Conservation (phyloP, 1,140 invertebrate genomes). For the Trichonephila clavata region DNA sequence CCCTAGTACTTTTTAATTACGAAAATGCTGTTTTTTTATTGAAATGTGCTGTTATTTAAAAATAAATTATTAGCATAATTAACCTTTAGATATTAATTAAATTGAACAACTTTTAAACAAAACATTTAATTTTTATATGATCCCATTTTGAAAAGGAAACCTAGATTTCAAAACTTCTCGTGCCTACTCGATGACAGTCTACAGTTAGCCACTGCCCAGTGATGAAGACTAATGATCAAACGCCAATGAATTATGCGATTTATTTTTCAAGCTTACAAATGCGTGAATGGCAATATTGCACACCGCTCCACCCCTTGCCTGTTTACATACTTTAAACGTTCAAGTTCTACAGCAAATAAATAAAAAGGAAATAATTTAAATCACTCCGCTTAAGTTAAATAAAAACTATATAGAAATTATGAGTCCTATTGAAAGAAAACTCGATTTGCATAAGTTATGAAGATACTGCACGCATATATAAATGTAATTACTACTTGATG, state of each 20-base stretch:
- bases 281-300: neutral
- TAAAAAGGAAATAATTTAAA: neutral
- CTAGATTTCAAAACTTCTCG: conserved; percentile 38
- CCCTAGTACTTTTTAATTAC: neutral
- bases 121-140: conserved; percentile 6
- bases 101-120: neutral
- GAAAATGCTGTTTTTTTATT: neutral
- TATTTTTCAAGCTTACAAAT: neutral
- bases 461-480: neutral
- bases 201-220: conserved; percentile 29
- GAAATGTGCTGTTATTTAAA: no score
- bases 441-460: neutral
- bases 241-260: conserved; percentile 6
- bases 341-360: neutral
- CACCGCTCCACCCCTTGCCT: neutral
- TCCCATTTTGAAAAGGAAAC: neutral
- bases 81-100: no score
- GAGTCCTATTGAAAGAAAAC: neutral
- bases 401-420: neutral
- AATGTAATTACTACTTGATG: neutral
- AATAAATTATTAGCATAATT: no score
- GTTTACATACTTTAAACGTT: neutral
- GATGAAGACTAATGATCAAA: conserved; percentile 20
- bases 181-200: conserved; percentile 11
- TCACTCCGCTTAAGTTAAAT: neutral